Conservation (phyloP, 2,797 vertebrate species). For the Acipenser transmontanus region DNA sequence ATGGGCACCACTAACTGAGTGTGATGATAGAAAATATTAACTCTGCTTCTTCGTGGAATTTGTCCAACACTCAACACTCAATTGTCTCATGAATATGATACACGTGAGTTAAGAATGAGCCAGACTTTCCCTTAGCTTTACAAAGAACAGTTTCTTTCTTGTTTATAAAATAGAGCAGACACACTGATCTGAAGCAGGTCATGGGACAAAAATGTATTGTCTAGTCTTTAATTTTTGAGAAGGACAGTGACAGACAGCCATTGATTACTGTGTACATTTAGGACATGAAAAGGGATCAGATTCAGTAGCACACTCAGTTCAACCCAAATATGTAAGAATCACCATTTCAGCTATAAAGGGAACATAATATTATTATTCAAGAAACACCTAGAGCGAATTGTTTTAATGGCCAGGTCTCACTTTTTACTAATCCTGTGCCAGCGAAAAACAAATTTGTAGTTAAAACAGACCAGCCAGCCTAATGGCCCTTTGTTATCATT, state of each 20-base stretch:
- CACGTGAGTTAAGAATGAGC: no score
- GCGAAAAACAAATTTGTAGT: conserved; percentile 24
- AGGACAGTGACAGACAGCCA: not conserved
- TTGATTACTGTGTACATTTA: not conserved
- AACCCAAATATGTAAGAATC: not conserved
- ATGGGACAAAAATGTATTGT: conserved; percentile 1
- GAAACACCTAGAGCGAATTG: conserved; percentile 14
- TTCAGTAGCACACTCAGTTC: not conserved
- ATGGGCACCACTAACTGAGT: no score
- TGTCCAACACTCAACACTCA: no score
- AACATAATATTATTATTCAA: not conserved
- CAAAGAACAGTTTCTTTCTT: not conserved
- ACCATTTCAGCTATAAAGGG: not conserved
- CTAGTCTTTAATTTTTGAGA: not conserved
- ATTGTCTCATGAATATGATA: no score
- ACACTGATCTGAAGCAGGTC: not conserved
- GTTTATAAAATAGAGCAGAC: not conserved
- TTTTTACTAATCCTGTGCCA: conserved; percentile 19
- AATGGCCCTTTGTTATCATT: conserved; percentile 31
- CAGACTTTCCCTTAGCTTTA: not conserved
- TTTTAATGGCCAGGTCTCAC: conserved; percentile 18
- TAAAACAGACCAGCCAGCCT: conserved; percentile 28
- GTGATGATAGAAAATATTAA: no score
- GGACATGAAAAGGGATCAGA: not conserved
- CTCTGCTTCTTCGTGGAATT: no score